phyloP scores from a whole-genome alignment of 2,113 vertebrate genomes.

The Istiophorus platypterus region DNA sequence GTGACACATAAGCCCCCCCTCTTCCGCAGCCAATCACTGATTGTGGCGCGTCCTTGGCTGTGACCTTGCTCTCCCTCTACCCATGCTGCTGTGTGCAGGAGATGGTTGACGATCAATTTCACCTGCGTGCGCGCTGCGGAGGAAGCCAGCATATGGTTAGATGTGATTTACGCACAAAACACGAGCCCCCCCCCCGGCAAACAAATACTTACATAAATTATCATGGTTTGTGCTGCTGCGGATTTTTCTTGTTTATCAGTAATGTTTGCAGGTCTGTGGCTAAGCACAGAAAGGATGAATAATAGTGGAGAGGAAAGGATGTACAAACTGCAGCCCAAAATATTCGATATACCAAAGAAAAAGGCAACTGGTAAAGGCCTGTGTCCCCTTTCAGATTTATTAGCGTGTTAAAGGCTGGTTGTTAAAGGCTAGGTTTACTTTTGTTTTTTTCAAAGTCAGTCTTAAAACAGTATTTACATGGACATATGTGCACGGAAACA shows the following conservation, averaged over 20 bases:
- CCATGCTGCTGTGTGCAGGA: constrained; percentile 59
- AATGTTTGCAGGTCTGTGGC: constrained; percentile 10
- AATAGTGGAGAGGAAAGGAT: not conserved
- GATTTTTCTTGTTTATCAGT: constrained; percentile 22
- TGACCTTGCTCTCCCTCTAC: constrained; percentile 76
- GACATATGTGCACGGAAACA: not conserved
- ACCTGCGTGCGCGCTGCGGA: constrained; percentile 45
- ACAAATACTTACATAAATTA: constrained; percentile 73
- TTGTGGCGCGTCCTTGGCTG: constrained; percentile 79
- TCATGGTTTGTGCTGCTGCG: constrained; percentile 48
- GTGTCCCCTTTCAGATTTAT: not conserved
- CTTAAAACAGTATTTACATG: not conserved
- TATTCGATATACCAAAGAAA: not conserved
- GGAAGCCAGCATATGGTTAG: constrained; percentile 68
- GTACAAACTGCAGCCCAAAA: not conserved
- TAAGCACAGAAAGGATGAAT: constrained; percentile 4
- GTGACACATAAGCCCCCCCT: constrained; percentile 69
- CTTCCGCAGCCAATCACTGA: constrained; percentile 65
- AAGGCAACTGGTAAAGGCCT: not conserved
- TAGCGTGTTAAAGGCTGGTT: not conserved
- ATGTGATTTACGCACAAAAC: constrained; percentile 74
- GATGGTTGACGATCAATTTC: constrained; percentile 75
- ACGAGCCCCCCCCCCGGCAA: constrained; percentile 38
- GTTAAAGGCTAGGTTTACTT: not conserved
- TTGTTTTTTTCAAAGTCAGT: not conserved